These are phyloP conservation scores for Cheiracanthium punctorium DNA, from an alignment of 2,888 invertebrate genomes.

Conservation along the genomic window DNA sequence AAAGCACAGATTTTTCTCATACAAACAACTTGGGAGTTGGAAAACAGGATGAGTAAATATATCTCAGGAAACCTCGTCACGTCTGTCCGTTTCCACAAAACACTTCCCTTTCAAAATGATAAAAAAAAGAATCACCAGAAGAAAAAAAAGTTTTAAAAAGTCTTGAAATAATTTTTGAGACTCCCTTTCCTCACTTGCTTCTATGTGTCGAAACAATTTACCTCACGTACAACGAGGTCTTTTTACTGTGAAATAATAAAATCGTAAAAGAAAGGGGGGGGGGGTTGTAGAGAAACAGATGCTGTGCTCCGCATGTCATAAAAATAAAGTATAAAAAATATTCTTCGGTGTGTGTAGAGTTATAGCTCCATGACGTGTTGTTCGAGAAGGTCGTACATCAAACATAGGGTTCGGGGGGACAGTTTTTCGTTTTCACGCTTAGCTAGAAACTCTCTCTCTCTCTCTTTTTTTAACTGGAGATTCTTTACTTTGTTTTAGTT, in stretches of 20 bases:
- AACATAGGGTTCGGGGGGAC: background rate
- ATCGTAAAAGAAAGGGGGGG: constrained; percentile 17
- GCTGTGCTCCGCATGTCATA: constrained; percentile 24
- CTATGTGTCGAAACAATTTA: constrained; percentile 43
- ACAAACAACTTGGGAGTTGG: background rate
- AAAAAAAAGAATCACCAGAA: background rate
- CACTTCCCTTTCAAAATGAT: constrained; percentile 40
- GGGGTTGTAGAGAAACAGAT: background rate
- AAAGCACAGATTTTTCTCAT: constrained; percentile 31
- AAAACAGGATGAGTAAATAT: background rate
- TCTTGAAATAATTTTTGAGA: background rate
- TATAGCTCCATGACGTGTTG: constrained; percentile 52
- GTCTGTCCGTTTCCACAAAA: constrained; percentile 51
- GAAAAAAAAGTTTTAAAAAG: constrained; percentile 21
- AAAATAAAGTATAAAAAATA: constrained; percentile 40
- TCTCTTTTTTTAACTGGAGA: background rate
- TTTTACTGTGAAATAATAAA: constrained; percentile 58
- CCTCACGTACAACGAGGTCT: constrained; percentile 56
- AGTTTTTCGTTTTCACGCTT: background rate
- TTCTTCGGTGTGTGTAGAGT: background rate
- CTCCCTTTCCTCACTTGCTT: background rate
- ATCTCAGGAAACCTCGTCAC: constrained; percentile 49
- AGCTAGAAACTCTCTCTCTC: background rate
- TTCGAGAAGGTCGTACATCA: constrained; percentile 36
- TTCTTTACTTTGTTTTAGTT: background rate